These are phyloP conservation scores for Streblospio benedicti DNA, from an alignment of 1,140 invertebrate genomes.

Conservation along the genomic window DNA sequence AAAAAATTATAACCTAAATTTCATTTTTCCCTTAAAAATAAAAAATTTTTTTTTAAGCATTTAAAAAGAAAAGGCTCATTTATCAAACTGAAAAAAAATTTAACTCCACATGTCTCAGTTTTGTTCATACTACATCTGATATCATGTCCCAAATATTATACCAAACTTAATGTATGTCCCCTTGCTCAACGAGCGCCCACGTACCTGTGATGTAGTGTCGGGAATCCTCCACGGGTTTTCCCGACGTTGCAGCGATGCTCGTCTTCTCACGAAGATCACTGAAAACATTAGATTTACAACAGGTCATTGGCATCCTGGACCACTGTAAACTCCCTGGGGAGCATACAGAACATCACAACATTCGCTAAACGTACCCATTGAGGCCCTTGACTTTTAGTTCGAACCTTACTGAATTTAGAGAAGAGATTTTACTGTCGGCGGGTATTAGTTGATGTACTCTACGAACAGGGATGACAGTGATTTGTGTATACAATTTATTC, in stretches of 20 bases:
- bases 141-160: background rate
- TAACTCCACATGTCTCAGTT: background rate
- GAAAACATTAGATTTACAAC: slow-evolving; percentile 11
- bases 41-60: no score
- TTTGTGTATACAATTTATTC: no score
- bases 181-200: background rate
- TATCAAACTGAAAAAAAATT: slow-evolving; percentile 1
- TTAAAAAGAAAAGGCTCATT: no score
- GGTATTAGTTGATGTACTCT: background rate
- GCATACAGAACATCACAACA: background rate
- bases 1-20: no score
- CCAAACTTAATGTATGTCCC: slow-evolving; percentile 10
- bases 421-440: background rate
- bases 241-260: slow-evolving; percentile 37
- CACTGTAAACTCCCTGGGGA: background rate
- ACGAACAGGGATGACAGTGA: no score
- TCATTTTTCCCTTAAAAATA: no score
- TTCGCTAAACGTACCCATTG: background rate
- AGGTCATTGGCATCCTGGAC: background rate
- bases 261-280: slow-evolving; percentile 44
- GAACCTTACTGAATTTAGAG: background rate
- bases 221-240: slow-evolving; percentile 21
- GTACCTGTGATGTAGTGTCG: slow-evolving; percentile 3
- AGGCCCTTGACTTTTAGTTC: background rate
- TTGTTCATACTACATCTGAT: background rate